Base-by-base conservation (phyloP, 2,113 vertebrate genomes). In the Crotalus viridis region DNA sequence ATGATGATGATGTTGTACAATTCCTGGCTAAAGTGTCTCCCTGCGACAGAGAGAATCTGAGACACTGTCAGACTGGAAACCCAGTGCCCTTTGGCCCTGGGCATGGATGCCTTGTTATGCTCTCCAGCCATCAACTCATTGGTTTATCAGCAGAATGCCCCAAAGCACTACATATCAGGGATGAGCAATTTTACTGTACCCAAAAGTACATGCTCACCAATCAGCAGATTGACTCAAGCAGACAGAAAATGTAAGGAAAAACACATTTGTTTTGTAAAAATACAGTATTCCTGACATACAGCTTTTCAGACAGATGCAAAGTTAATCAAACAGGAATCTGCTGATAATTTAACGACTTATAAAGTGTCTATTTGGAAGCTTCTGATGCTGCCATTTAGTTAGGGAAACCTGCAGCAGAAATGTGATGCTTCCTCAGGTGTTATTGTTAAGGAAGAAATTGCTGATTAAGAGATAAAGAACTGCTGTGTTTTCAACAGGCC, bases 201-300 rank as follows among this genome's bases (percentile, higher is more conserved):
- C 33, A 81, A 81, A 81, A 81, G 6, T 81, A 81, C 33, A 81
- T 21, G 17, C 39, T 43, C 74, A 43, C 6, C 33, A 10, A 43
- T 21, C 74, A 43, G 17, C 1, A 0, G 33, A 81, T 81, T 81
- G 33, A 43, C 17, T n/a, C 64, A 81, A 81, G 9, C 74, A 43
- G 74, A 39, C 33, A 43, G 19, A 81, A 21, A 81, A 43, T 43
- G 7, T 81, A 43, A 81, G 8, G 33, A 43, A 21, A 81, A 43
- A 43, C 74, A 81, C 7, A 10, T 43, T 81, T 1, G 33, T 39
- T 81, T 81, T 81, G 33, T 19, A 21, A 81, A 81, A 81, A 43
- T 21, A 17, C 33, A 3, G 43, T 57, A 94, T 86, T 89, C 54
- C 13, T 51, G 69, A 33, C 94, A 96, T 91, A 85, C 90, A 56